Percentiles rank a stretch among this genome's conserved stretches.
Conservation (phyloP, 1,140 invertebrate species). For the Brachionus asplanchnoidis region DNA sequence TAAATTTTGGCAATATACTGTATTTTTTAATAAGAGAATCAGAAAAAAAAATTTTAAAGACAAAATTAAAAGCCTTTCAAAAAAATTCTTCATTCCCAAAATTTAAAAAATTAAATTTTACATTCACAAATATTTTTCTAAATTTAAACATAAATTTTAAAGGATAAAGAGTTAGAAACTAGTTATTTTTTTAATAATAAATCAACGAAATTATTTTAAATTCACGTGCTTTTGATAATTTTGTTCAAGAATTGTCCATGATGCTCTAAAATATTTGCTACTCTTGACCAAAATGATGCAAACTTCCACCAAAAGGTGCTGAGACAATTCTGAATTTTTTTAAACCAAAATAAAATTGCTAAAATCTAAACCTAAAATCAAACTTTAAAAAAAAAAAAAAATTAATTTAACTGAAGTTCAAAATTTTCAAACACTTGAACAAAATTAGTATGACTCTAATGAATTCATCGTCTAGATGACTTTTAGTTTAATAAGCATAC, state of each 20-base stretch:
- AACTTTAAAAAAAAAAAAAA: not conserved
- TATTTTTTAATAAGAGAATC: too few species aligned
- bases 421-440: not conserved
- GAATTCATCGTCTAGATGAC: not conserved
- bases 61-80: too few species aligned
- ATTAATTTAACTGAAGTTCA: not conserved
- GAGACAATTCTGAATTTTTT: not conserved
- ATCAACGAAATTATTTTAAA: too few species aligned
- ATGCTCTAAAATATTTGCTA: constrained; percentile 17
- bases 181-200: too few species aligned
- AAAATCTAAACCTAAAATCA: not conserved
- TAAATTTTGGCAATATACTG: too few species aligned
- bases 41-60: too few species aligned
- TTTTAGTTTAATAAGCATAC: not conserved
- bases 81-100: too few species aligned
- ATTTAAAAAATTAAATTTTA: too few species aligned
- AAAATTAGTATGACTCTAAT: not conserved
- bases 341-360: not conserved
- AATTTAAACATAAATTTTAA: too few species aligned
- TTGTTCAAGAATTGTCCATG: not conserved
- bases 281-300: constrained; percentile 26
- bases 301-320: constrained; percentile 30
- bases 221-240: not conserved
- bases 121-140: too few species aligned
- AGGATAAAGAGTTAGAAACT: too few species aligned